Conservation (phyloP, 2,888 invertebrate genomes). For the Metopia argyrocephala region DNA sequence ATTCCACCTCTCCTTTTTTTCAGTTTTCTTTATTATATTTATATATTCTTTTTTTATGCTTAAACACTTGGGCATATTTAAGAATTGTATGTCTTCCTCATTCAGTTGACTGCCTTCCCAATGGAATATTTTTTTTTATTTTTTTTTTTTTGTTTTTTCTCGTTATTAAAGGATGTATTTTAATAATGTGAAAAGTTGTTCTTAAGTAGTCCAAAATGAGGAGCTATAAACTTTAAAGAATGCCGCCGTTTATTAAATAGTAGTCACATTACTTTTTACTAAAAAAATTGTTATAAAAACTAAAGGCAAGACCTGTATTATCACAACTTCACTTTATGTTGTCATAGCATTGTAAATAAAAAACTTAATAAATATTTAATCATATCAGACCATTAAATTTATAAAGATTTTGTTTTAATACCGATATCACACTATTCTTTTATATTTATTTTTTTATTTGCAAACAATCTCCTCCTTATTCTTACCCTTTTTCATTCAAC, state of each 20-base stretch:
- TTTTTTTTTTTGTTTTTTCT: not conserved
- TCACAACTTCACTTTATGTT: too few relatives aligned
- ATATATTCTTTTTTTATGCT: slow-evolving; percentile 7
- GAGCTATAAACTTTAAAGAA: slow-evolving; percentile 34
- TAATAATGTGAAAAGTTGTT: slow-evolving; percentile 48
- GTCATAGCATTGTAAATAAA: too few relatives aligned
- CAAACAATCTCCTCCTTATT: too few relatives aligned
- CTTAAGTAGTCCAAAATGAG: slow-evolving; percentile 47
- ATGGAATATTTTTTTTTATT: slow-evolving; percentile 12
- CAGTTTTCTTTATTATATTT: slow-evolving; percentile 18
- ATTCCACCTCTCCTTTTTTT: not conserved
- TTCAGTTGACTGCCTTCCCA: not conserved
- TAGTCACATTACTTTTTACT: slow-evolving; percentile 11
- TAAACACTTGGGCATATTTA: slow-evolving; percentile 44
- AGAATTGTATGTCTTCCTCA: not conserved
- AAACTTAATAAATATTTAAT: too few relatives aligned
- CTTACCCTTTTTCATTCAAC: too few relatives aligned
- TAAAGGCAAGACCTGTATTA: too few relatives aligned
- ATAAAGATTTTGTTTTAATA: too few relatives aligned
- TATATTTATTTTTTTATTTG: too few relatives aligned
- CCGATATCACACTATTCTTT: too few relatives aligned
- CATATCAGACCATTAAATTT: too few relatives aligned
- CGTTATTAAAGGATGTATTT: slow-evolving; percentile 14
- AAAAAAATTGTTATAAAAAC: too few relatives aligned
- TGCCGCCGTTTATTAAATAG: slow-evolving; percentile 44